Conservation (phyloP, 2,797 vertebrate species). For the Tangara arthus region DNA sequence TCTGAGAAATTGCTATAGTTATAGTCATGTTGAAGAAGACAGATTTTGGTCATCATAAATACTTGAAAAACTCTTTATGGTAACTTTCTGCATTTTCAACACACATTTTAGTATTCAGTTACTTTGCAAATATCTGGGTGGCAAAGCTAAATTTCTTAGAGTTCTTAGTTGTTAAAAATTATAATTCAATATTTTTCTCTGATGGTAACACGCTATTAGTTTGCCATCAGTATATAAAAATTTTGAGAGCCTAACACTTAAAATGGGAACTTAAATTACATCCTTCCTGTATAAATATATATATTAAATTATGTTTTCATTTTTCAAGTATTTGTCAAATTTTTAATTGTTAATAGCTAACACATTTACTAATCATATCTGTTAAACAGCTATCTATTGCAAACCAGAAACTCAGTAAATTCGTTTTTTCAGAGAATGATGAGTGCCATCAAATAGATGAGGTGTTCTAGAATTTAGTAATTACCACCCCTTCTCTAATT, state of each 20-base stretch:
- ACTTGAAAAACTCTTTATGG: not conserved
- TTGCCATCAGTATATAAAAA: not conserved
- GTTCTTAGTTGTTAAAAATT: not conserved
- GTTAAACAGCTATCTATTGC: not conserved
- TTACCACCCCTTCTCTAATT: not conserved
- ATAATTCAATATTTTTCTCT: not conserved
- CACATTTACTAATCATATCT: not conserved
- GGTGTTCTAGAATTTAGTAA: not conserved
- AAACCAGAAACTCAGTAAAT: not conserved
- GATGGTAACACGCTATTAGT: not conserved
- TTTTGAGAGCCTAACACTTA: not conserved
- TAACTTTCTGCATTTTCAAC: not conserved
- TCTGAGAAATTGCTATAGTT: not conserved
- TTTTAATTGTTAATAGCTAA: not conserved
- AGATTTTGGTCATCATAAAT: not conserved
- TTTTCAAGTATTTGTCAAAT: not conserved
- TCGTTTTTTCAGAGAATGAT: not conserved
- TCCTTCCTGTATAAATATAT: not conserved
- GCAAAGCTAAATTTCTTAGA: not conserved
- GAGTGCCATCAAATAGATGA: not conserved
- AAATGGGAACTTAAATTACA: not conserved
- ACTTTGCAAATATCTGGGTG: not conserved
- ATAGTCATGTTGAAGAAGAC: not conserved
- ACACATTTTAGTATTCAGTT: not conserved
- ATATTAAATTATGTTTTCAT: not conserved